Base-by-base conservation (phyloP, 1,140 invertebrate genomes). In the Tetragonula clypearis region DNA sequence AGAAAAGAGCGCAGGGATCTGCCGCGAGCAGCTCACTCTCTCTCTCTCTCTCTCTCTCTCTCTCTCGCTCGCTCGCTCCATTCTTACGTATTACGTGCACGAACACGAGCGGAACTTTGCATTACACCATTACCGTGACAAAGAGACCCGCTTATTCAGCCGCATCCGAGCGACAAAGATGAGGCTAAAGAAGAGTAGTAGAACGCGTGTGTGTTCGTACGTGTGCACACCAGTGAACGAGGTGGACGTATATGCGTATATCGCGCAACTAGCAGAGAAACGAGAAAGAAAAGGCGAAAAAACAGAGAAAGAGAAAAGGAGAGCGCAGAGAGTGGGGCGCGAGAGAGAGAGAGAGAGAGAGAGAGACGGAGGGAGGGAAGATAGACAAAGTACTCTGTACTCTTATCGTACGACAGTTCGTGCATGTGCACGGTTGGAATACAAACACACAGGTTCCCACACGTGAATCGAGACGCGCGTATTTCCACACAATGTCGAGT, bases 111-210 rank as follows among this genome's bases (percentile, higher is more conserved):
- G n/a, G 58, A 79, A 78, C 68, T 74, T 84, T 69, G 78, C 88
- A 87, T 91, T 91, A 91, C 90, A 86, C 86, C 82, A 91, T 90
- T 90, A 82, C 86, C 75, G 66, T 68, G 88, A 91, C 88, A 77
- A 88, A 84, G 90, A 91, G 80, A 49, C 60, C 21, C 86, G 73
- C 78, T 30, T 88, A 86, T 87, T 87, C 74, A 69, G 30, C 49
- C 66, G 56, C 53, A 66, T 83, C 30, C 41, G 72, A 66, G 30
- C 53, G 68, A 88, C 68, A 35, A 83, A 56, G 87, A 90, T 53
- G 55, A 66, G 23, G 55, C 66, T 41, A 41, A 62, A 49, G 49
- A 19, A 49, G 49, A 19, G 79, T 69, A 58, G n/a, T 62, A 83
- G 82, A 66, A 72, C 72, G 26, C 68, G 71, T 85, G 76, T 76